Evolutionary conservation across 2,888 invertebrate species (phyloP).

Genomic region (Mycalesis mineus): DNA sequence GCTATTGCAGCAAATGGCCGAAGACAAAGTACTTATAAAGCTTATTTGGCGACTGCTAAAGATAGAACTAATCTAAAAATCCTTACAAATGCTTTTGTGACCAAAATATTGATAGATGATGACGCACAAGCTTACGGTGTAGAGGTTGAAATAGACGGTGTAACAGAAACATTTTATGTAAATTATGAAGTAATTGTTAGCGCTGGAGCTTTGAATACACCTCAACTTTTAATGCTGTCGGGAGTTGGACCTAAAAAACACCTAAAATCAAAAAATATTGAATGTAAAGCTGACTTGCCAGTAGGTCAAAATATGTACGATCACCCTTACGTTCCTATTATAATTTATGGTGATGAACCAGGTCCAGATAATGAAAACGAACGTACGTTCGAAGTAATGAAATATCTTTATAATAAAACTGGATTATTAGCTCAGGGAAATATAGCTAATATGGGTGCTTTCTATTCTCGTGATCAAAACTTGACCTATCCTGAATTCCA

Average conservation of each 20-base stretch:
- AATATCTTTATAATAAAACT: constrained; percentile 69
- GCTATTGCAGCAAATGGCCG: constrained; percentile 65
- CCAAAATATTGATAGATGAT: constrained; percentile 57
- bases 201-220: constrained; percentile 67
- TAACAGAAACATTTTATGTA: constrained; percentile 34
- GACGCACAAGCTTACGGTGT: constrained; percentile 51
- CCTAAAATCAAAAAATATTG: constrained; percentile 50
- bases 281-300: constrained; percentile 51
- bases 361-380: constrained; percentile 36
- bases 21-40: constrained; percentile 66
- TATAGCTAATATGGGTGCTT: constrained; percentile 72
- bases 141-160: constrained; percentile 42
- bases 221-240: constrained; percentile 71
- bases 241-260: constrained; percentile 68
- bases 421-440: constrained; percentile 69
- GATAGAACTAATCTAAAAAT: constrained; percentile 52
- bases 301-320: constrained; percentile 77
- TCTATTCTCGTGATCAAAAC: constrained; percentile 42
- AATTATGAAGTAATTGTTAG: constrained; percentile 70
- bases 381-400: constrained; percentile 46
- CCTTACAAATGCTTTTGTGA: constrained; percentile 66
- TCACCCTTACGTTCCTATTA: constrained; percentile 60
- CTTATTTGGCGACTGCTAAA: constrained; percentile 55
- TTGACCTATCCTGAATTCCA: constrained; percentile 49
- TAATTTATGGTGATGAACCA: constrained; percentile 48